A percentile compares a stretch with the other conserved stretches of the same genome.
Conservation (phyloP, 2,113 vertebrate species). For the Brachyhypopomus occidentalis region DNA sequence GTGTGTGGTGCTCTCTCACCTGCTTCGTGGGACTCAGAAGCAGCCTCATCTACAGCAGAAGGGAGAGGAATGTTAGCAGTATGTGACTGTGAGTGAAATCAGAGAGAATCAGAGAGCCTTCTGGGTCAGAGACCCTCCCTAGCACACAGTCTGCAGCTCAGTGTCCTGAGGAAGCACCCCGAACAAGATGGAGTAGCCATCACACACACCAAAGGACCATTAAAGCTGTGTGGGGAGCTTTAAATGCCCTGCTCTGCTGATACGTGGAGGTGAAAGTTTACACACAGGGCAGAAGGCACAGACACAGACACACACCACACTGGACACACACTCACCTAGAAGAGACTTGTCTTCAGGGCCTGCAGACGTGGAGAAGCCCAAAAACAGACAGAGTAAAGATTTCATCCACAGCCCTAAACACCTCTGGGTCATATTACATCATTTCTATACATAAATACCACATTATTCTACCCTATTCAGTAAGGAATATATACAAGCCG, state of each 20-base stretch:
- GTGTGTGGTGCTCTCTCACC: constrained; percentile 24
- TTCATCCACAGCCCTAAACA: not conserved
- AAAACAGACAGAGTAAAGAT: constrained; percentile 3
- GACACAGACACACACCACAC: not conserved
- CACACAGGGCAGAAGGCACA: too few species aligned
- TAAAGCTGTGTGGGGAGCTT: not conserved
- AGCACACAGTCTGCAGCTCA: not conserved
- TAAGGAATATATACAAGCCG: too few species aligned
- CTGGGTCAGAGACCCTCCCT: too few species aligned
- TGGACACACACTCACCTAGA: constrained; percentile 60
- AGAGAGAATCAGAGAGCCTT: not conserved
- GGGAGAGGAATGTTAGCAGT: not conserved
- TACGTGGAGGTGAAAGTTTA: not conserved
- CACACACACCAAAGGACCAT: not conserved
- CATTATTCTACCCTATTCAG: too few species aligned
- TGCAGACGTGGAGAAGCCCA: not conserved
- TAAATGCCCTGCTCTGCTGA: not conserved
- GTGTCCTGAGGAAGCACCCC: not conserved
- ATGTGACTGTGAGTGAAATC: too few species aligned
- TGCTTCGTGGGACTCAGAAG: constrained; percentile 29
- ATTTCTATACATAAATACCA: too few species aligned
- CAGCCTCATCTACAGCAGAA: constrained; percentile 31
- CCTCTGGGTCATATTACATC: too few species aligned
- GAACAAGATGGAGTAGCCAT: too few species aligned
- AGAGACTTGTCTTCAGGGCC: constrained; percentile 60